Evolutionary conservation across 2,888 invertebrate genomes (phyloP).

Genomic region (Hirtodrosophila trivittata): DNA sequence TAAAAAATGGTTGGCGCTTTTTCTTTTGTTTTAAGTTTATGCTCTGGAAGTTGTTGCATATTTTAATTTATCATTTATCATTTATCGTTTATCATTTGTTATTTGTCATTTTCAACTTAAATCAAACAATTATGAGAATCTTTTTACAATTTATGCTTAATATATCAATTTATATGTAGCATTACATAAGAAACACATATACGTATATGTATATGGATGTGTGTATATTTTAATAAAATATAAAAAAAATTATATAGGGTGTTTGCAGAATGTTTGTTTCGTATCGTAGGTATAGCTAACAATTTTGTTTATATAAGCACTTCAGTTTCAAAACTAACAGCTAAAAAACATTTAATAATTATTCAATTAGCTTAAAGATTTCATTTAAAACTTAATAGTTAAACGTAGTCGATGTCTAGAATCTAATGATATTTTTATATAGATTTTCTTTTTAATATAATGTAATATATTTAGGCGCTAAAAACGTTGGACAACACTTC

Average conservation of each 20-base stretch:
- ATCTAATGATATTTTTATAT: conserved; percentile 22
- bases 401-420: conserved; percentile 49
- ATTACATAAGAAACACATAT: conserved; percentile 54
- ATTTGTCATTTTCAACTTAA: conserved; percentile 48
- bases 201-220: conserved; percentile 52
- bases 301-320: conserved; percentile 74
- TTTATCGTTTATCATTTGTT: conserved; percentile 10
- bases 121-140: conserved; percentile 74
- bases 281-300: conserved; percentile 58
- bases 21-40: conserved; percentile 15
- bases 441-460: conserved; percentile 10
- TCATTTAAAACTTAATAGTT: conserved; percentile 48
- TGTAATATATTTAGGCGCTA: conserved; percentile 27
- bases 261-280: conserved; percentile 52
- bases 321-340: conserved; percentile 67
- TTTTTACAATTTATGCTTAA: conserved; percentile 77
- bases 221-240: conserved; percentile 14
- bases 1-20: conserved; percentile 38
- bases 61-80: background rate
- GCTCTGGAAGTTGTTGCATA: background rate
- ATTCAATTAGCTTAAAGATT: conserved; percentile 38
- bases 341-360: conserved; percentile 37
- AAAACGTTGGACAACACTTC: conserved; percentile 30
- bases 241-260: conserved; percentile 48
- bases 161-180: conserved; percentile 51